A percentile compares a stretch with the other conserved stretches of the same genome.
Evolutionary conservation across 2,888 invertebrate species (phyloP).

Genomic region (Hyles lineata): DNA sequence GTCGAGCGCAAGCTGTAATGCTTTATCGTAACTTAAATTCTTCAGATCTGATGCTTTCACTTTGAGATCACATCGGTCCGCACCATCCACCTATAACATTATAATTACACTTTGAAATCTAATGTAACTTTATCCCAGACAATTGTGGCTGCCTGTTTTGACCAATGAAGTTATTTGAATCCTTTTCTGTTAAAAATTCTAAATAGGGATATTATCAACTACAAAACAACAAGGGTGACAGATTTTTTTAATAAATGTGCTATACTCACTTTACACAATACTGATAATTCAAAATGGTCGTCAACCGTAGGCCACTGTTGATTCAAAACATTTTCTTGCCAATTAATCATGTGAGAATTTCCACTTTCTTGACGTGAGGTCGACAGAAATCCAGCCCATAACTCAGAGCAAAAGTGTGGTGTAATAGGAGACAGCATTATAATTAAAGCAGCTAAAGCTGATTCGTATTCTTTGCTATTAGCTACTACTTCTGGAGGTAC

Average conservation of each 20-base stretch:
- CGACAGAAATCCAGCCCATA: constrained; percentile 92
- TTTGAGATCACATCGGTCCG: constrained; percentile 73
- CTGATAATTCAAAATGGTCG: constrained; percentile 86
- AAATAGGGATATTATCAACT: background rate
- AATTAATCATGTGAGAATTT: constrained; percentile 82
- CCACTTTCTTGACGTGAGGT: constrained; percentile 85
- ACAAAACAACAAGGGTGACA: background rate
- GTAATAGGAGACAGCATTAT: constrained; percentile 95
- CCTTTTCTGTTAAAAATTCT: too few relatives aligned
- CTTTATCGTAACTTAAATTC: constrained; percentile 62
- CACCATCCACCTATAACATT: constrained; percentile 74
- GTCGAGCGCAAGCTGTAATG: constrained; percentile 67
- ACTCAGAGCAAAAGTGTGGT: constrained; percentile 95
- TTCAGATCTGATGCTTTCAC: constrained; percentile 64
- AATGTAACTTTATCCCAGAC: background rate
- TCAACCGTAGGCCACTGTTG: constrained; percentile 93
- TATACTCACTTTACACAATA: constrained; percentile 86
- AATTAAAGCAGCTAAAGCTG: constrained; percentile 90
- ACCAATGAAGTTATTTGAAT: background rate
- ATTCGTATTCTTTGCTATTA: constrained; percentile 89
- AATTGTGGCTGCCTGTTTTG: background rate
- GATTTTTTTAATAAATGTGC: background rate
- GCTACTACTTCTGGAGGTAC: constrained; percentile 86
- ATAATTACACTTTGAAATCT: background rate
- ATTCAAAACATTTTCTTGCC: constrained; percentile 89